Conservation (phyloP, 2,797 vertebrate genomes). For the Artibeus jamaicensis region DNA sequence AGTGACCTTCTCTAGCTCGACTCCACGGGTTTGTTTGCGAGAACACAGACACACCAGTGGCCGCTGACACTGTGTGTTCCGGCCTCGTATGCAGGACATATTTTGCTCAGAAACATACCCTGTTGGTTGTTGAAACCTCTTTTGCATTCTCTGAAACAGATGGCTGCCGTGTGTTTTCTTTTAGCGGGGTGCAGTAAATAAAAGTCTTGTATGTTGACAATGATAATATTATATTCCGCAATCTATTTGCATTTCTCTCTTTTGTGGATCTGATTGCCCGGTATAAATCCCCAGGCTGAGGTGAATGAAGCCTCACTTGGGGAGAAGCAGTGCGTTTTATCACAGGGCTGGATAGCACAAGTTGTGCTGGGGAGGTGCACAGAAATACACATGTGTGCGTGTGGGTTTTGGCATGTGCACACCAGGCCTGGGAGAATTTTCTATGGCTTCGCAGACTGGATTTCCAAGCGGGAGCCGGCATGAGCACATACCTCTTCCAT, state of each 20-base stretch:
- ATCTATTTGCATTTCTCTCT: conserved; percentile 85
- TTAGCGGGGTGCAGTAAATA: conserved; percentile 81
- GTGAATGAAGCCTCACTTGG: conserved; percentile 71
- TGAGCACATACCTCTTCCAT: neutral
- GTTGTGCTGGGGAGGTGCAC: neutral
- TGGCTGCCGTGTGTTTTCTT: conserved; percentile 82
- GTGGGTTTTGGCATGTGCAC: neutral
- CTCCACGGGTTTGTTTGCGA: conserved; percentile 76
- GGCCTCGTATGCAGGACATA: conserved; percentile 79
- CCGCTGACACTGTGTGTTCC: conserved; percentile 77
- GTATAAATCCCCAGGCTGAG: conserved; percentile 83
- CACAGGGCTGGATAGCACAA: neutral
- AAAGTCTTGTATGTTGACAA: conserved; percentile 86
- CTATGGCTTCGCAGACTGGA: neutral
- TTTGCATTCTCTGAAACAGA: conserved; percentile 87
- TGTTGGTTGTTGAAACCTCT: conserved; percentile 90
- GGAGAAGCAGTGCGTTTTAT: conserved; percentile 69
- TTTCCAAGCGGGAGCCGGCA: neutral
- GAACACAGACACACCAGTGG: conserved; percentile 71
- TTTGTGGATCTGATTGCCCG: conserved; percentile 83
- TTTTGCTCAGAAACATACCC: conserved; percentile 88
- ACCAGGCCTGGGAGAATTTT: conserved; percentile 19
- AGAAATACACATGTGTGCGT: neutral
- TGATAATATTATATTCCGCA: conserved; percentile 89
- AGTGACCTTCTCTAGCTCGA: conserved; percentile 75